phyloP scores from a whole-genome alignment of 2,888 invertebrate genomes.

The Apamea sordens region DNA sequence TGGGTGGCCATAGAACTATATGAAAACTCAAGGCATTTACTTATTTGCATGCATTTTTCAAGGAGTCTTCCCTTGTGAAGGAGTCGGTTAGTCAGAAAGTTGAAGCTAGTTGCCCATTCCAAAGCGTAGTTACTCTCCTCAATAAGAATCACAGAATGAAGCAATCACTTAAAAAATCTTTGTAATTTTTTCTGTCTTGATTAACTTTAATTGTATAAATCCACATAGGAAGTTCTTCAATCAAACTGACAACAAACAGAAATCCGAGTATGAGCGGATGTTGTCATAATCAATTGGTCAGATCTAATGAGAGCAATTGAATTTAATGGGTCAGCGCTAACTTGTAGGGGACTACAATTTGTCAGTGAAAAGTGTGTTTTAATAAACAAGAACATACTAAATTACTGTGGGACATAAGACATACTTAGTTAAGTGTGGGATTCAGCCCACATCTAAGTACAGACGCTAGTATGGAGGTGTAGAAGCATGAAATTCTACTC shows the following conservation, averaged over 20 bases:
- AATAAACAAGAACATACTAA: neutral
- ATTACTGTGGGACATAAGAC: neutral
- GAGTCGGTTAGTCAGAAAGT: neutral
- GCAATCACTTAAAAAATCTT: neutral
- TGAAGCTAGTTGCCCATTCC: neutral
- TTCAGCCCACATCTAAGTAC: neutral
- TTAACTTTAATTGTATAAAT: conserved; percentile 25
- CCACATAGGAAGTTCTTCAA: conserved; percentile 44
- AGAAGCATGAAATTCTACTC: neutral
- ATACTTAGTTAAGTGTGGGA: neutral
- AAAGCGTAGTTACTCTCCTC: neutral
- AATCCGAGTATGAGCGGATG: conserved; percentile 76
- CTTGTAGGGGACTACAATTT: conserved; percentile 77
- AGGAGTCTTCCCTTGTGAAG: no score
- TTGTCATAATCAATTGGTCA: conserved; percentile 82
- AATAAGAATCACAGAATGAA: neutral
- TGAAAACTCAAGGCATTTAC: neutral
- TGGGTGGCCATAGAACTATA: neutral
- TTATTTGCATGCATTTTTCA: neutral
- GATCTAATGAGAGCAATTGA: conserved; percentile 85
- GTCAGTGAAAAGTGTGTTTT: conserved; percentile 72
- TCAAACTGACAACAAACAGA: conserved; percentile 43
- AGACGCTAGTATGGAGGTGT: no score
- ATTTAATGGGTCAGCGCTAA: conserved; percentile 73
- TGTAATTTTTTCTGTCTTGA: neutral